Base-by-base conservation (phyloP, 1,140 invertebrate species). In the Cataglyphis hispanica region DNA sequence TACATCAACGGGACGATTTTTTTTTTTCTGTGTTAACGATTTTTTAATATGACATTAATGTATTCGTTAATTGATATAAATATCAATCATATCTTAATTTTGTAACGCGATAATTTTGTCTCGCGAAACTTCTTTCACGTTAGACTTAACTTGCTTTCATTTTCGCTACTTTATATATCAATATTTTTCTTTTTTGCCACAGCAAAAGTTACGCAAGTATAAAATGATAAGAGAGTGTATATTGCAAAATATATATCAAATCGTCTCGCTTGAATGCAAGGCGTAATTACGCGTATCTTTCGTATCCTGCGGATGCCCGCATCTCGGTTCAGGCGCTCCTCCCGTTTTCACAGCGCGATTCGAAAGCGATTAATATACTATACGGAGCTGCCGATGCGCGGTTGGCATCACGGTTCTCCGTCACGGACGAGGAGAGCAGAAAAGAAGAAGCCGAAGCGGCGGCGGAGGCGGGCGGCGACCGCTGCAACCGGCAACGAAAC, bases 301-400 rank as follows among this genome's bases (percentile, higher is more conserved):
- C 25, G 66, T 69, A 31, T 1, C 10, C 46, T 34, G 53, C 53
- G 63, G 64, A 34, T 56, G 34, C 64, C 31, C 77, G 53, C 77
- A 80, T 22, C 8, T 66, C 16, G 19, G 6, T 53, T 70, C 31
- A 58, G 40, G 50, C 53, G 58, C 53, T 50, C 19, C 70, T 37
- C 16, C 19, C 70, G 76, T 72, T 63, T 63, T 78, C 69, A 19
- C n/a, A 40, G 56, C 60, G 53, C 72, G 80, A 85, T 85, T 91
- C 88, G 78, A 87, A 84, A 22, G 34, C 89, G 90, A 91, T 93
- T 91, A 91, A 92, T 91, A 84, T 90, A n/a, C n/a, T 91, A 91
- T 90, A 85, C 27, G 67, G 76, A 85, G 53, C 53, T 83, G 67
- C 67, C 78, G 78, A 83, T 83, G 70, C 78, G 67, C 78, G 67